Evolutionary conservation across 2,888 invertebrate genomes (phyloP), one percentile per base, ranked within the genome.

Genomic region (Plutella xylostella): DNA sequence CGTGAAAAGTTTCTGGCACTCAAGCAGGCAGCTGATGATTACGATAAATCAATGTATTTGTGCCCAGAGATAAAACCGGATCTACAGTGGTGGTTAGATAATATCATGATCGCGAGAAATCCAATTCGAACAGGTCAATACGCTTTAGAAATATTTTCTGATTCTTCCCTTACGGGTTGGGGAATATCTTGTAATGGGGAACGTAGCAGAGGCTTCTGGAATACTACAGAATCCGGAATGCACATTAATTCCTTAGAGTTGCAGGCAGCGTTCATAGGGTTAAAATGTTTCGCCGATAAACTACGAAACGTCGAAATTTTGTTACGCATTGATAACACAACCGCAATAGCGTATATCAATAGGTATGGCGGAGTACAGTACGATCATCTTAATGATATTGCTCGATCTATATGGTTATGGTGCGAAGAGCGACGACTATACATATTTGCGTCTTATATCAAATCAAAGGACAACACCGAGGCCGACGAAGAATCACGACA

Each of bases 321-420:
- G 11, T 14, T 43, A 14, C 22, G 47, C 11, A 40, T 47, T n/a
- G 46, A 46, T 14, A 46, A 46, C 33, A 43, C 46, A 5, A 43
- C 43, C n/a, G 46, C 46, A 9, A 39, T 46, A 20, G 5, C 33
- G 6, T 46, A 39, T 22, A 46, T 46, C 19, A 47, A 47, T 21
- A 20, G 39, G 12, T 33, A 33, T 22, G 47, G 47, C 7, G 39
- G 43, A n/a, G 35, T 38, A 33, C 43, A 40, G 34, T 43, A 18
- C 12, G 6, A 22, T 17, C 33, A 43, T 11, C 28, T 47, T 12
- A 33, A 43, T 28, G 12, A 39, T 14, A n/a, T 43, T n/a, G 33
- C 43, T 28, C 11, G 43, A 11, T 14, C 20, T 2, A 34, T 47
- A 11, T 47, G 41, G 47, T 19, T 25, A 3, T 45, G 15, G 17